These are phyloP conservation scores for Xyrichtys novacula DNA, from an alignment of 2,797 vertebrate species.

Conservation along the genomic window DNA sequence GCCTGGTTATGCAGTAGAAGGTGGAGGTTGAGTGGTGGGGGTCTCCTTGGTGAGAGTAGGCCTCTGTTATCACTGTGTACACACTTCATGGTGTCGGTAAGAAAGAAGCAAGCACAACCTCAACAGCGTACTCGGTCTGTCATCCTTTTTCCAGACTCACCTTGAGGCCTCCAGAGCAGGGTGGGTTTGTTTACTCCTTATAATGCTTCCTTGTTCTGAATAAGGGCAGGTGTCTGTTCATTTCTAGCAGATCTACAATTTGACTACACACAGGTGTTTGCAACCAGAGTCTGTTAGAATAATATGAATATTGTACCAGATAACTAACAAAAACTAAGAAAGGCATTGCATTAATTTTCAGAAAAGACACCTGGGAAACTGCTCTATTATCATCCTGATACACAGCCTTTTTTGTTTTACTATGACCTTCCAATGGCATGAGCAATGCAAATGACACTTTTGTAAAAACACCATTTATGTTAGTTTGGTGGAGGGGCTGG, in stretches of 20 bases:
- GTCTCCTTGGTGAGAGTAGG: constrained; percentile 10
- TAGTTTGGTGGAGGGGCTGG: too few relatives aligned
- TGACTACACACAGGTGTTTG: background rate
- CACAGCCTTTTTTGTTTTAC: too few relatives aligned
- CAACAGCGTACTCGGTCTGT: background rate
- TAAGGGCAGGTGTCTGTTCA: background rate
- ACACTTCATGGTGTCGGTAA: constrained; percentile 26
- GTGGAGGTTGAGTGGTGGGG: background rate
- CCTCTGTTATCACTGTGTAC: constrained; percentile 26
- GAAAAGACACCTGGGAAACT: too few relatives aligned
- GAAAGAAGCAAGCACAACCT: constrained; percentile 11
- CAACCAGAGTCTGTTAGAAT: background rate
- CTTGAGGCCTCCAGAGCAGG: background rate
- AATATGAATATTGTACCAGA: background rate
- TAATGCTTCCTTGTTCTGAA: background rate
- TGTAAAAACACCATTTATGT: too few relatives aligned
- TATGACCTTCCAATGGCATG: too few relatives aligned
- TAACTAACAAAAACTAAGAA: too few relatives aligned
- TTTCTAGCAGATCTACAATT: background rate
- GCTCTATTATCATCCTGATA: too few relatives aligned
- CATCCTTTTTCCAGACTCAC: constrained; percentile 2
- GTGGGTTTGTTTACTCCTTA: constrained; percentile 6
- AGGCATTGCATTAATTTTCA: too few relatives aligned
- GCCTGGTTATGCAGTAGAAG: constrained; percentile 1
- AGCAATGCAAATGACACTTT: too few relatives aligned